Conservation (phyloP, 2,113 vertebrate genomes). For the Acanthisitta chloris region DNA sequence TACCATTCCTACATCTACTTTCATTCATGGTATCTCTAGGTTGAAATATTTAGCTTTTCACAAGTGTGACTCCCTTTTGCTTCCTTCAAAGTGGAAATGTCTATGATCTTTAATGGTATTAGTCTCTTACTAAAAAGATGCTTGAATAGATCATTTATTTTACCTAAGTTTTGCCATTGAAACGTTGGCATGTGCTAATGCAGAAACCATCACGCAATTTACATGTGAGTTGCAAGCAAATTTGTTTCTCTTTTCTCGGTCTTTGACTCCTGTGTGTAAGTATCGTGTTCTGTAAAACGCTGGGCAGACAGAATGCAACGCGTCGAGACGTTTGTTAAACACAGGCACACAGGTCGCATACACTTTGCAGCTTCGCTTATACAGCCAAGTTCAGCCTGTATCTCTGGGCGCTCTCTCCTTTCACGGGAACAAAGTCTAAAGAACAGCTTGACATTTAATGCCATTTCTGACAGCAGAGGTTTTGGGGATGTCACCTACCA, state of each 20-base stretch:
- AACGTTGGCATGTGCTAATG: background rate
- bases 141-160: background rate
- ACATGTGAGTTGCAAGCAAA: background rate
- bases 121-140: background rate
- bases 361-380: background rate
- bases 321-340: background rate
- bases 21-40: background rate
- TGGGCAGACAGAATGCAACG: background rate
- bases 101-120: accelerated
- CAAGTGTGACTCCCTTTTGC: background rate
- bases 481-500: background rate
- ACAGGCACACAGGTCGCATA: background rate
- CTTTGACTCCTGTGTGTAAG: background rate
- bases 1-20: background rate
- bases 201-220: background rate
- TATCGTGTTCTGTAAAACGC: background rate
- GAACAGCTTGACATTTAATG: background rate
- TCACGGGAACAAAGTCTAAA: background rate
- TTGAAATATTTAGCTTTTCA: background rate
- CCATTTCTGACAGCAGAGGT: background rate
- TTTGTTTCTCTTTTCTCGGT: background rate
- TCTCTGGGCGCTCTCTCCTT: background rate
- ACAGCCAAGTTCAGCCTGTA: background rate
- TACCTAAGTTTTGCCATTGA: background rate
- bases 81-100: background rate